A percentile compares a stretch with the other conserved stretches of the same genome.
phyloP scores from a whole-genome alignment of 2,888 invertebrate species.

The Chalcosyrphus nemorum region DNA sequence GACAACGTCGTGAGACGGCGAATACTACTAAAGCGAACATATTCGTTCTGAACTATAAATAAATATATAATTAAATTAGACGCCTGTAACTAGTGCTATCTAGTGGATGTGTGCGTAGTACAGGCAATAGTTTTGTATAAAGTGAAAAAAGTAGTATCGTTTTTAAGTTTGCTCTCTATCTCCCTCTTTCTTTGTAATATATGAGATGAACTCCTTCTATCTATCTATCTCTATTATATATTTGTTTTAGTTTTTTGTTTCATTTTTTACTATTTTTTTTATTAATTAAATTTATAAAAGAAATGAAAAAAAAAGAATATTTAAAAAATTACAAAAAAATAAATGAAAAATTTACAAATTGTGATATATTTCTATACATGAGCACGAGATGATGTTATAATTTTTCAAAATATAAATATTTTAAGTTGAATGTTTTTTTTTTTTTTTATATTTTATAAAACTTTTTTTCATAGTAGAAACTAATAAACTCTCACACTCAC shows the following conservation, averaged over 20 bases:
- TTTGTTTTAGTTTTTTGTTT: slow-evolving; percentile 41
- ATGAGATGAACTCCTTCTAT: slow-evolving; percentile 40
- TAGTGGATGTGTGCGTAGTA: slow-evolving; percentile 23
- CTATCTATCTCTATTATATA: slow-evolving; percentile 37
- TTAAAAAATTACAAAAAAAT: slow-evolving; percentile 45
- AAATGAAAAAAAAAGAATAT: slow-evolving; percentile 39
- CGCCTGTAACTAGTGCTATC: slow-evolving; percentile 38
- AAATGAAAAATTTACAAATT: slow-evolving; percentile 72
- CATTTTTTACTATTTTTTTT: slow-evolving; percentile 40
- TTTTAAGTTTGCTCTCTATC: slow-evolving; percentile 63
- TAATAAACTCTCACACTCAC: slow-evolving; percentile 67
- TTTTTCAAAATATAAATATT: slow-evolving; percentile 64
- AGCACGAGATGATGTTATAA: slow-evolving; percentile 68
- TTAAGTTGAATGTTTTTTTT: slow-evolving; percentile 59
- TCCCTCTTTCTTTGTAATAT: slow-evolving; percentile 68
- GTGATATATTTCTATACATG: slow-evolving; percentile 73
- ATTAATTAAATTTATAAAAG: slow-evolving; percentile 54
- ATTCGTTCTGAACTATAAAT: slow-evolving; percentile 66
- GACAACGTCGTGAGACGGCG: slow-evolving; percentile 90
- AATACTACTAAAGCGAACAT: slow-evolving; percentile 82
- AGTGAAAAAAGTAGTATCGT: slow-evolving; percentile 64
- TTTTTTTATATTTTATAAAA: slow-evolving; percentile 33
- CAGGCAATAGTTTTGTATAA: slow-evolving; percentile 72
- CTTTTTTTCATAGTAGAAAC: slow-evolving; percentile 51
- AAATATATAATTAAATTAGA: slow-evolving; percentile 65